Conservation (phyloP, 2,113 vertebrate genomes). For the Anoplopoma fimbria region DNA sequence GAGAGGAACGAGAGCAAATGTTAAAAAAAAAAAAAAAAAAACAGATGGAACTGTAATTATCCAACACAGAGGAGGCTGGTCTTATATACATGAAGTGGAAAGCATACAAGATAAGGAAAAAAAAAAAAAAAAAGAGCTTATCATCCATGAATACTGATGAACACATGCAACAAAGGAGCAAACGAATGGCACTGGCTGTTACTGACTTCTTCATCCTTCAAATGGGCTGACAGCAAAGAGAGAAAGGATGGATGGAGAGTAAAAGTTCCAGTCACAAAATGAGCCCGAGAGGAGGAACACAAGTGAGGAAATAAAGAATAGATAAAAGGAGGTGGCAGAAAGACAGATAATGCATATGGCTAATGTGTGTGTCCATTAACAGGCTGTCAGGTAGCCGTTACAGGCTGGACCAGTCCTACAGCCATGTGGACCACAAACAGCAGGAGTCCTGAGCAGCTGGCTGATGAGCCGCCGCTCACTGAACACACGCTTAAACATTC, state of each 20-base stretch:
- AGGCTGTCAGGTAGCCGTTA: conserved; percentile 27
- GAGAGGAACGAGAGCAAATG: background rate
- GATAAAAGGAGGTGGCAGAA: background rate
- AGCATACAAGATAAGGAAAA: conserved; percentile 4
- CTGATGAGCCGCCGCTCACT: conserved; percentile 11
- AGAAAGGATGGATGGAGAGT: background rate
- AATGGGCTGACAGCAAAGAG: background rate
- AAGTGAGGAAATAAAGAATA: background rate
- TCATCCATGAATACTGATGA: background rate
- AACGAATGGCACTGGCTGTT: background rate
- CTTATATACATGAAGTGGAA: conserved; percentile 1
- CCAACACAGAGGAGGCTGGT: background rate
- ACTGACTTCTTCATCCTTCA: conserved; percentile 4
- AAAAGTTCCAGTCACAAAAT: background rate
- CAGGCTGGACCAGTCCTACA: background rate
- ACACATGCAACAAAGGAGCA: conserved; percentile 1
- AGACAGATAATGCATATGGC: conserved; percentile 14
- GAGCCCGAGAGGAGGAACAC: background rate
- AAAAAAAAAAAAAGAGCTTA: conserved; percentile 5
- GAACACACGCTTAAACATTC: background rate
- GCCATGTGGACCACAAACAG: conserved; percentile 2
- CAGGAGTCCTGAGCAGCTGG: conserved; percentile 4
- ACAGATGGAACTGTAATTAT: conserved; percentile 25
- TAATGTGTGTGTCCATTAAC: conserved; percentile 50
- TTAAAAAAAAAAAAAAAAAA: background rate